Evolutionary conservation across 2,113 vertebrate species (phyloP).

Genomic region (Morphnarchus princeps): DNA sequence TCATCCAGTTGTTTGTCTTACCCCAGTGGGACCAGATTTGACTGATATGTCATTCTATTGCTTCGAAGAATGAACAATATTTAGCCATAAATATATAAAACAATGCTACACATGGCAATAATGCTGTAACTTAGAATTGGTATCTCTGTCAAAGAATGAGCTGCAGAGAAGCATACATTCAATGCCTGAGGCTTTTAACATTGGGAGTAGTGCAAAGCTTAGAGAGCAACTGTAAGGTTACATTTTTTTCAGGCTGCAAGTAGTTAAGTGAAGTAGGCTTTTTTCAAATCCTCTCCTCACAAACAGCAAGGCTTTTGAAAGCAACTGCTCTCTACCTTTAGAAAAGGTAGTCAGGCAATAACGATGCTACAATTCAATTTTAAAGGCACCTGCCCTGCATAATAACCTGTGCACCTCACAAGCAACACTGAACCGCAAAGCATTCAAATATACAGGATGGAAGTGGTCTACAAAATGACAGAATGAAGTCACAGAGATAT

Average conservation of each 20-base stretch:
- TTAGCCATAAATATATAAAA: not conserved
- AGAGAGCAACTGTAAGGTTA: not conserved
- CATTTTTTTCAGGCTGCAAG: not conserved
- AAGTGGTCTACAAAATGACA: not conserved
- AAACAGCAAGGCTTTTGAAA: not conserved
- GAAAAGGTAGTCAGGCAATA: not conserved
- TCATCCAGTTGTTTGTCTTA: not conserved
- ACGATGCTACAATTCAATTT: not conserved
- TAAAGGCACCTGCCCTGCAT: not conserved
- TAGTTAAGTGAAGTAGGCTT: not conserved
- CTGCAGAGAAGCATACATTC: not conserved
- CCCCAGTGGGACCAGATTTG: not conserved
- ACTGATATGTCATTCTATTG: not conserved
- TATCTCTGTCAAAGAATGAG: not conserved
- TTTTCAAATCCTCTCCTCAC: not conserved
- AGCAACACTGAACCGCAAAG: not conserved
- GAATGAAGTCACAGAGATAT: not conserved
- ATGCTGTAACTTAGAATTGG: not conserved
- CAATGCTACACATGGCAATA: not conserved
- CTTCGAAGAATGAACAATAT: not conserved
- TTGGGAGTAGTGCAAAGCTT: not conserved
- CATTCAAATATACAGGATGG: not conserved
- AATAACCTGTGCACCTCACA: not conserved
- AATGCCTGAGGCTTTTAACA: not conserved
- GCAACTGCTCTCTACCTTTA: not conserved